Base-by-base conservation (phyloP, 37 sponge, comb jelly and placozoan genomes). In the Haliclona indistincta region DNA sequence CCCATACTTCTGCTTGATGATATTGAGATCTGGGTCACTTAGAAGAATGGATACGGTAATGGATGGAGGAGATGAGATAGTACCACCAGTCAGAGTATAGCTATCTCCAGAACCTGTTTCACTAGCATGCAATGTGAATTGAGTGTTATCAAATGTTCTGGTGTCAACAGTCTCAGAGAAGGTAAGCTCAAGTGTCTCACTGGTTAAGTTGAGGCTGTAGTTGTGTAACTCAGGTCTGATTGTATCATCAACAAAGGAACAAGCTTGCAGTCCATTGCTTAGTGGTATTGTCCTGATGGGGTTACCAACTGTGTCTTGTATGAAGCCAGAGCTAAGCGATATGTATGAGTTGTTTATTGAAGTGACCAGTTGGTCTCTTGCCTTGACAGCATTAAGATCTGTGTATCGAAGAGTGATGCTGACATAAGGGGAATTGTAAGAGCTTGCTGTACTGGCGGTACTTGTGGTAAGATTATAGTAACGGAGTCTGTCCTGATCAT, bases 371-470 rank as follows among this genome's bases (percentile, higher is more conserved):
- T n/a, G n/a, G 2, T 75, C 39, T 56, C 93, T 77, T 22, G 56
- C 66, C 74, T 95, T 95, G 43, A 95, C 44, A 13, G 89, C 89
- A 83, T 91, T 91, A 3, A 92, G 62, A 64, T 95, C 96, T 30
- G 40, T 23, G 22, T 54, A 17, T 20, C 84, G 56, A 34, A 95
- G 42, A 22, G 29, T 25, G 22, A 95, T 77, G 29, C 56, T 58
- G 55, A 88, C 53, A 33, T 54, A 64, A 11, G 94, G 89, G 5
- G 60, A 55, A 70, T 91, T 83, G 1, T 38, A 42, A 76, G 38
- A 65, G 28, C 23, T 34, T 19, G 82, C 63, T 25, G 28, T 23
- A 40, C 86, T 85, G 38, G 35, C 26, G 5, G 76, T 43, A 13
- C 61, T 54, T 11, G 20, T 53, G 2, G 79, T 81, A 11, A 87